These are phyloP conservation scores for Puma concolor DNA, from an alignment of 2,113 vertebrate species.

Conservation along the genomic window DNA sequence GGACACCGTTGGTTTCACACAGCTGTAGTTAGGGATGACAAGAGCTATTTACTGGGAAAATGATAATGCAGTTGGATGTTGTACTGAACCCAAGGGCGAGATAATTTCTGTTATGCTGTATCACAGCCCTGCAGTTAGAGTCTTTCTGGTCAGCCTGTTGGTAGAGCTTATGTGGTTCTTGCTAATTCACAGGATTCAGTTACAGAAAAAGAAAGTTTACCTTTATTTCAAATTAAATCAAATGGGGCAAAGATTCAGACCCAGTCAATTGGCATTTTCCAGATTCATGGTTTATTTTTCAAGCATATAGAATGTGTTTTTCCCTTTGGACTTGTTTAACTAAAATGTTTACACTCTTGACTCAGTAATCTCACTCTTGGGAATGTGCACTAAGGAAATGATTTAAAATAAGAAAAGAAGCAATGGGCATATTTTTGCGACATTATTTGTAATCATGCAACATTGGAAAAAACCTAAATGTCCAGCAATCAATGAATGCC, in stretches of 20 bases:
- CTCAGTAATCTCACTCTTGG: conserved; percentile 54
- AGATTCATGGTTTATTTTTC: conserved; percentile 45
- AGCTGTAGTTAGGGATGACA: conserved; percentile 61
- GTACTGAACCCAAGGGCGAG: conserved; percentile 55
- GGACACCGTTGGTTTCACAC: conserved; percentile 55
- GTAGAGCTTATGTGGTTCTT: neutral
- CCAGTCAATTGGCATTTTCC: neutral
- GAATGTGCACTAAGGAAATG: conserved; percentile 68
- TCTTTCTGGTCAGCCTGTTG: neutral
- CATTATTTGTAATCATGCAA: conserved; percentile 68
- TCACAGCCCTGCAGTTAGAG: conserved; percentile 32
- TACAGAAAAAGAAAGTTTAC: conserved; percentile 11
- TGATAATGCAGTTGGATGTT: conserved; percentile 65
- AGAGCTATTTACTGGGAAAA: conserved; percentile 67
- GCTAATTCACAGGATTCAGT: conserved; percentile 32
- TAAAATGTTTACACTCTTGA: conserved; percentile 63
- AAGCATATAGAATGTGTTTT: conserved; percentile 23
- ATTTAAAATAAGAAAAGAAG: conserved; percentile 52
- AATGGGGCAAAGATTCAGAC: neutral
- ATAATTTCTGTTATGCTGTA: conserved; percentile 50
- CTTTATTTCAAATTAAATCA: conserved; percentile 59
- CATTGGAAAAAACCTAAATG: conserved; percentile 79
- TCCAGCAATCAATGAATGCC: conserved; percentile 66
- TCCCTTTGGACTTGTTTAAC: conserved; percentile 33
- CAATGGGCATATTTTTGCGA: conserved; percentile 46